Percentiles rank a stretch among this genome's conserved stretches.
Evolutionary conservation across 2,888 invertebrate genomes (phyloP).

Genomic region (Lepidochitona cinerea): DNA sequence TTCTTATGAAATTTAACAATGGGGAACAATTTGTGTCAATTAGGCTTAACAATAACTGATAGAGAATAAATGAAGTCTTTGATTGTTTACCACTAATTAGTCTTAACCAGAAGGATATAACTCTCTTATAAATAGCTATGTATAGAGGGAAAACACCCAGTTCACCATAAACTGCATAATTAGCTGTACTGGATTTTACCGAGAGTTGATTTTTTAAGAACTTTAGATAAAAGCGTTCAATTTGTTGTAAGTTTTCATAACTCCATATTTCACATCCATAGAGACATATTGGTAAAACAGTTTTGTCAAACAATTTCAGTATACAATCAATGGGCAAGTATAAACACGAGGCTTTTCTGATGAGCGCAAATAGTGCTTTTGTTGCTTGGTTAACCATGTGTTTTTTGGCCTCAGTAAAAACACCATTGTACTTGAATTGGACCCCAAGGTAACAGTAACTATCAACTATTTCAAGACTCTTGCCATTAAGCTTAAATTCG

Average conservation of each 20-base stretch:
- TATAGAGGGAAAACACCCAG: neutral
- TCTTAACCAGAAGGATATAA: neutral
- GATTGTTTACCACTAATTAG: neutral
- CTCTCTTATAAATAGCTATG: neutral
- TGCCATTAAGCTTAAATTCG: neutral
- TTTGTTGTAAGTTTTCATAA: neutral
- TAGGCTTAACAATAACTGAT: too few relatives aligned
- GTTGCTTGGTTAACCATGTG: neutral
- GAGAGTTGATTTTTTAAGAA: neutral
- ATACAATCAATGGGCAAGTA: neutral
- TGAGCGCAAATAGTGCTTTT: neutral
- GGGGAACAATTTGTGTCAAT: too few relatives aligned
- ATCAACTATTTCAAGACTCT: neutral
- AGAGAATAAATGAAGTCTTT: too few relatives aligned
- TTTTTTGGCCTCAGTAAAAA: neutral
- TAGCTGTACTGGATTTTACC: neutral
- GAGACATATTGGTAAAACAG: neutral
- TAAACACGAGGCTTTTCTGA: neutral
- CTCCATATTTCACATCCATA: neutral
- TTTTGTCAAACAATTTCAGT: neutral
- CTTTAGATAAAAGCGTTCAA: neutral
- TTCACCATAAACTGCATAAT: neutral
- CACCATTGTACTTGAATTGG: neutral
- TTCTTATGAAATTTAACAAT: too few relatives aligned
- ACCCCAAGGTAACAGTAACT: neutral